These are phyloP conservation scores for Apteryx mantelli DNA, from an alignment of 2,113 vertebrate genomes.

Conservation along the genomic window DNA sequence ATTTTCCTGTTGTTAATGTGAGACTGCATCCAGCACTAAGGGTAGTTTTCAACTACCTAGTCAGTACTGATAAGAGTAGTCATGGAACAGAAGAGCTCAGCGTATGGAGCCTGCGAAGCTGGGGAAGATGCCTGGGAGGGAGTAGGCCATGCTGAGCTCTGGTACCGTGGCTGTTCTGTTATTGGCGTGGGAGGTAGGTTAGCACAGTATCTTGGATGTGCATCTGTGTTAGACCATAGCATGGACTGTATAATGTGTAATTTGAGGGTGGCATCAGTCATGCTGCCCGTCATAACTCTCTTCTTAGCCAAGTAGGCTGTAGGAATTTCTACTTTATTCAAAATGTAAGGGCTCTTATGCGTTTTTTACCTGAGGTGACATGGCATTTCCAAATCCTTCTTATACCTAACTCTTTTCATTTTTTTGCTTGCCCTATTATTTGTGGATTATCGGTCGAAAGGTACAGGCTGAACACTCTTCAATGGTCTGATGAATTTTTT, in stretches of 20 bases:
- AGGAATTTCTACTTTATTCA: not conserved
- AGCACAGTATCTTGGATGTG: too few species aligned
- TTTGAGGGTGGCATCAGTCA: not conserved
- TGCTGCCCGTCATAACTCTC: not conserved
- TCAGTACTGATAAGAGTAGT: not conserved
- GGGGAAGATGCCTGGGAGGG: not conserved
- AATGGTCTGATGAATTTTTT: not conserved
- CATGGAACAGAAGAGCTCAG: not conserved
- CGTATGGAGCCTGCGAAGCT: not conserved
- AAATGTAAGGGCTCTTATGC: not conserved
- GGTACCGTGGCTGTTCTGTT: not conserved
- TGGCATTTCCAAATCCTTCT: not conserved
- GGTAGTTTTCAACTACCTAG: not conserved
- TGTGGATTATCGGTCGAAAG: not conserved
- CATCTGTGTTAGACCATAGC: not conserved
- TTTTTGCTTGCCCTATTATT: not conserved
- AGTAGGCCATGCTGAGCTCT: accelerated
- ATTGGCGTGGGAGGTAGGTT: not conserved
- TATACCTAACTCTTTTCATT: not conserved
- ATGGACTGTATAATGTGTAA: not conserved
- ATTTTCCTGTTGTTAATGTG: not conserved
- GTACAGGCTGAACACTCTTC: not conserved
- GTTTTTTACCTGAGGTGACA: not conserved
- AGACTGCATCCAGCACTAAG: not conserved
- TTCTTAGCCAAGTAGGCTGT: not conserved